Conservation (phyloP, 2,797 vertebrate species). For the Bovichtus diacanthus region DNA sequence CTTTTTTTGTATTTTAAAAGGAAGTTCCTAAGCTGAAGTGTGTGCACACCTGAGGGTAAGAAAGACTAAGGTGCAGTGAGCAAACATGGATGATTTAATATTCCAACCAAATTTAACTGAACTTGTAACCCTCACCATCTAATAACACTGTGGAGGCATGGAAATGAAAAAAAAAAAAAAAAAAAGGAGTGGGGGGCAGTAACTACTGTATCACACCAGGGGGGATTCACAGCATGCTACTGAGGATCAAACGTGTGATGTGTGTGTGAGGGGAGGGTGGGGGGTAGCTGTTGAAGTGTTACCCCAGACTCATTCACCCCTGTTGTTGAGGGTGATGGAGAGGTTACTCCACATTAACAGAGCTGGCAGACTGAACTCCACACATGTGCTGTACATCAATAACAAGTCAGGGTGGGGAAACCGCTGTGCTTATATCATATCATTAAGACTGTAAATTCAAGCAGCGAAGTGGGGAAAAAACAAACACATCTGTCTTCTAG, state of each 20-base stretch:
- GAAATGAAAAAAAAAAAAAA: slow-evolving; percentile 15
- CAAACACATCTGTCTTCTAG: background rate
- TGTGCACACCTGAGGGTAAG: no score
- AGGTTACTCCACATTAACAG: slow-evolving; percentile 42
- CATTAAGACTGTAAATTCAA: background rate
- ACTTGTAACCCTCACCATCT: slow-evolving; percentile 28
- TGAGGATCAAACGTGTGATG: slow-evolving; percentile 27
- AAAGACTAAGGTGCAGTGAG: no score
- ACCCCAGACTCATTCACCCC: background rate
- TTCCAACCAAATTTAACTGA: no score
- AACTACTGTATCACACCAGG: slow-evolving; percentile 57
- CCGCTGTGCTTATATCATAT: background rate
- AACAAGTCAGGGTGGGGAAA: background rate
- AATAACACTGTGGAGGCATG: slow-evolving; percentile 3
- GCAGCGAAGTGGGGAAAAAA: background rate
- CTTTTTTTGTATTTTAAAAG: no score
- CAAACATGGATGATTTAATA: no score
- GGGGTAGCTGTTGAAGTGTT: background rate
- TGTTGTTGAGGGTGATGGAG: slow-evolving; percentile 12
- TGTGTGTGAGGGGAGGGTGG: background rate
- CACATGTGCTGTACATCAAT: slow-evolving; percentile 15
- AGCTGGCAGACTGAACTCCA: slow-evolving; percentile 42
- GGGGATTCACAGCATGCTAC: slow-evolving; percentile 49
- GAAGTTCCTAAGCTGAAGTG: no score
- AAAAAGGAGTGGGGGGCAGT: slow-evolving; percentile 33